A percentile compares a stretch with the other conserved stretches of the same genome.
Evolutionary conservation across 1,140 invertebrate genomes (phyloP).

Genomic region (Cylas formicarius): DNA sequence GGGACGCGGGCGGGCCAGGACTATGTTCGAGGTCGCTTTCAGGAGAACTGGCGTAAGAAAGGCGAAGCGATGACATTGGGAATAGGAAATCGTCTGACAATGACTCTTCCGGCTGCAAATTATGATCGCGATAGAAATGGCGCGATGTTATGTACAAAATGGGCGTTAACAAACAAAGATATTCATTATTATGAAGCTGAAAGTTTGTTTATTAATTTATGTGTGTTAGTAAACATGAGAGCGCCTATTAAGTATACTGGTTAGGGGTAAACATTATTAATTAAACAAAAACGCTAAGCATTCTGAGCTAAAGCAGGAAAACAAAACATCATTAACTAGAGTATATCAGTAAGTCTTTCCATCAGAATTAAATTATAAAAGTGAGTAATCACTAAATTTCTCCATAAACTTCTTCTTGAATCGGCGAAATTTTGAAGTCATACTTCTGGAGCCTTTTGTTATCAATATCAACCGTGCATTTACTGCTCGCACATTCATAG

Average conservation of each 20-base stretch:
- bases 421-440: conserved; percentile 11
- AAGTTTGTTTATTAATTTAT: no score
- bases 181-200: no score
- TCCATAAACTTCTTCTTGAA: conserved; percentile 32
- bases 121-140: conserved; percentile 17
- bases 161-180: no score
- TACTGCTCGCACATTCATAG: conserved; percentile 26
- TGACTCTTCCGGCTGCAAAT: conserved; percentile 68
- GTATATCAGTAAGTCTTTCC: no score
- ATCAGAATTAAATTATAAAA: no score
- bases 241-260: no score
- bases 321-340: no score
- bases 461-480: neutral
- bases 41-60: conserved; percentile 92
- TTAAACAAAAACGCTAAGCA: no score
- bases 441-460: neutral
- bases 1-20: conserved; percentile 59
- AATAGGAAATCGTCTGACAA: conserved; percentile 94
- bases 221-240: no score
- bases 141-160: conserved; percentile 4
- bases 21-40: conserved; percentile 89
- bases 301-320: no score
- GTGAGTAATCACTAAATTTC: no score
- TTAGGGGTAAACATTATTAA: no score
- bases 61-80: conserved; percentile 86